A percentile compares a stretch with the other conserved stretches of the same genome.
phyloP scores from a whole-genome alignment of 2,113 vertebrate genomes.

The Suncus etruscus region DNA sequence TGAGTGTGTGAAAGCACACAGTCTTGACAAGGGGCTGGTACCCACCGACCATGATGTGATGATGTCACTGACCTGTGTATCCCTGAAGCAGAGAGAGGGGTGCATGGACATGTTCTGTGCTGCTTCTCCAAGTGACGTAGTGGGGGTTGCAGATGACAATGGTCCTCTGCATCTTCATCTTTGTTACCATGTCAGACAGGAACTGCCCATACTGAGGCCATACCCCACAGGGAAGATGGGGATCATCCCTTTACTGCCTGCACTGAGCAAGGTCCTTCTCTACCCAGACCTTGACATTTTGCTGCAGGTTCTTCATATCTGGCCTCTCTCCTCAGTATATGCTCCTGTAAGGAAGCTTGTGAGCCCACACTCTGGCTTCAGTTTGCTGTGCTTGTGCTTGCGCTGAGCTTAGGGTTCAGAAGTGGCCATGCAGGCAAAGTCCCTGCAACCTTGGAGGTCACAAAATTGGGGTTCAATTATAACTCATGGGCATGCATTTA shows the following conservation, averaged over 20 bases:
- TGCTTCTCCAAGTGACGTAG: no score
- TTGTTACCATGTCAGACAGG: no score
- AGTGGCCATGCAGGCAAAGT: fast-evolving
- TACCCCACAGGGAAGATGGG: neutral
- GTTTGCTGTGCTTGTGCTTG: neutral
- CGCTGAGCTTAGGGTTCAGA: neutral
- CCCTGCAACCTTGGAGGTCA: neutral
- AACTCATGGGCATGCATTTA: neutral
- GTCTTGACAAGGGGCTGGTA: no score
- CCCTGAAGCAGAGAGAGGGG: no score
- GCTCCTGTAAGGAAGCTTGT: no score
- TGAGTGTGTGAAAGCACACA: no score
- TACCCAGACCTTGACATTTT: neutral
- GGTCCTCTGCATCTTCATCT: no score
- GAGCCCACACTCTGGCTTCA: neutral
- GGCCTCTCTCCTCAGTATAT: neutral
- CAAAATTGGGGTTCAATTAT: neutral
- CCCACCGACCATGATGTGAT: no score
- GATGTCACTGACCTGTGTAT: no score
- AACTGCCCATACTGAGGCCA: neutral
- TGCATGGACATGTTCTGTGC: no score
- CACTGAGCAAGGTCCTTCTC: no score
- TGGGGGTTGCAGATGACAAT: no score
- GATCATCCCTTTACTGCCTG: neutral
- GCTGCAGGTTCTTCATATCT: neutral